phyloP scores from a whole-genome alignment of 2,888 invertebrate genomes.

The Flexamia atlantica region DNA sequence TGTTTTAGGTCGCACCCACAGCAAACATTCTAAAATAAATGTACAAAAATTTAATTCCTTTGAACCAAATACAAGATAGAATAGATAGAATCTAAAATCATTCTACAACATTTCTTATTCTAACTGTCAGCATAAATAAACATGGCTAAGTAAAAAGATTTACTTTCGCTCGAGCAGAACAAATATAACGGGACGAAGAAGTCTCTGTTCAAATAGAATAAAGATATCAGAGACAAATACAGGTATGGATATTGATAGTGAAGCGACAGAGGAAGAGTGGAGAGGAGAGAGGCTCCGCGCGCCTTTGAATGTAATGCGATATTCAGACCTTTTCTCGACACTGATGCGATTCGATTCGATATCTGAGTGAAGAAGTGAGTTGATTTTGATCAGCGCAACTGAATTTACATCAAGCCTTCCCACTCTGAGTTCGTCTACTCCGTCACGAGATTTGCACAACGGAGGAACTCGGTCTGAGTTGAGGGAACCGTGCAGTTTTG shows the following conservation, averaged over 20 bases:
- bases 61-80: too few species aligned
- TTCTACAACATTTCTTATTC: too few species aligned
- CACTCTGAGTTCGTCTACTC: not conserved
- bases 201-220: conserved; percentile 5
- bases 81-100: too few species aligned
- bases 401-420: conserved; percentile 24
- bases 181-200: not conserved
- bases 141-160: not conserved
- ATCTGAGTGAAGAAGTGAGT: conserved; percentile 34
- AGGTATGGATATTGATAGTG: conserved; percentile 24
- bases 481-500: not conserved
- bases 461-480: not conserved
- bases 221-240: conserved; percentile 32
- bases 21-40: too few species aligned
- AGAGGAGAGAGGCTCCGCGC: not conserved
- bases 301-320: conserved; percentile 29
- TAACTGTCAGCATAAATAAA: too few species aligned
- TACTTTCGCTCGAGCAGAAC: not conserved
- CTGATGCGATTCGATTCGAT: conserved; percentile 36
- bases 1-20: too few species aligned
- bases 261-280: not conserved
- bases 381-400: conserved; percentile 27
- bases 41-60: too few species aligned
- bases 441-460: conserved; percentile 6
- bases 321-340: conserved; percentile 49